Evolutionary conservation across 2,113 vertebrate species (phyloP), one percentile per base, ranked within the genome.

Genomic region (Agapornis roseicollis): DNA sequence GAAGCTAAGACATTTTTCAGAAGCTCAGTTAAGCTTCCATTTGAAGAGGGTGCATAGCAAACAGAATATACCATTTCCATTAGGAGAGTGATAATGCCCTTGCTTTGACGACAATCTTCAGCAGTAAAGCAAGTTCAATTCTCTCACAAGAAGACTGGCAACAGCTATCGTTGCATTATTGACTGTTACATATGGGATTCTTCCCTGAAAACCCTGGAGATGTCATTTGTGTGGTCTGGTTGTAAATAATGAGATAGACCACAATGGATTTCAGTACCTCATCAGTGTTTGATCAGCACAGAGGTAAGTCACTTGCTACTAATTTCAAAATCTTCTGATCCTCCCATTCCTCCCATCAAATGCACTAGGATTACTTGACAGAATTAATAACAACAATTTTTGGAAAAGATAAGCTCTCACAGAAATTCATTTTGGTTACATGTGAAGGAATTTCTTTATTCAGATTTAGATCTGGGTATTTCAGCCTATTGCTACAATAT

Each of bases 201-300:
- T 88, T 85, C 80, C 84, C 94, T 63, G 85, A 89, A 88, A 96
- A 93, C 68, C 87, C 52, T 64, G 91, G 79, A 89, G 80, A 39
- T 94, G 92, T 24, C 58, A 96, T 95, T 96, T 96, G 44, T 74
- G 58, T 65, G 33, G 56, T 91, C 90, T 90, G 70, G 55, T 88
- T 94, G 50, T 84, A 85, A 91, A 93, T 73, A 79, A 94, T 97
- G 93, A 97, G 88, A 88, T 93, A 97, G 85, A 93, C 77, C 60
- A 91, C 76, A 84, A 99, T 99, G 99, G 99, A 99, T 97, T 99
- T 99, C 97, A 98, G 98, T 97, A 95, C 98, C 55, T 98, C 98
- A 4, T 98, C 99, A 37, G 97, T 98, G 70, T 99, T 99, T 93
- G 98, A 98, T 97, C 98, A 98, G 92, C 98, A 98, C 33, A 98